Percentiles rank a stretch among this genome's conserved stretches.
Conservation (phyloP, 2,888 invertebrate species). For the Desoria tigrina region DNA sequence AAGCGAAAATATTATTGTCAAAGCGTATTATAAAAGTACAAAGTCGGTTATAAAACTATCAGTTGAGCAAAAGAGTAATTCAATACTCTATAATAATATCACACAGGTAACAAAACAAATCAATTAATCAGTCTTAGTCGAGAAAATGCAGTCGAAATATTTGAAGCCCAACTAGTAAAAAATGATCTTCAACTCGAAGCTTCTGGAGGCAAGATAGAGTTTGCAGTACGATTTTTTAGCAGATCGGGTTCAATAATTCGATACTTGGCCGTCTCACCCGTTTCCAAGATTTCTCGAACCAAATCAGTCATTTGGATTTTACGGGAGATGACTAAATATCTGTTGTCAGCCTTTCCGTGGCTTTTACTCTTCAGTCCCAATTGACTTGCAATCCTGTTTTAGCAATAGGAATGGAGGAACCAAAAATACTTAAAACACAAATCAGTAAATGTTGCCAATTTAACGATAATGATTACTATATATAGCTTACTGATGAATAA, state of each 20-base stretch:
- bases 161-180: too few relatives aligned
- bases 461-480: conserved; percentile 1
- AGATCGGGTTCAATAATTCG: conserved; percentile 55
- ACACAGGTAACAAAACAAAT: too few relatives aligned
- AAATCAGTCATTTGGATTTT: conserved; percentile 59
- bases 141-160: too few relatives aligned
- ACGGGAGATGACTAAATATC: conserved; percentile 61
- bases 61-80: too few relatives aligned
- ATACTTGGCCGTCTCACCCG: conserved; percentile 62
- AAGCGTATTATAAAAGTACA: too few relatives aligned
- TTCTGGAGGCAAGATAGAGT: too few relatives aligned
- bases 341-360: conserved; percentile 59
- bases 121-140: too few relatives aligned
- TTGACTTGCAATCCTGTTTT: conserved; percentile 56
- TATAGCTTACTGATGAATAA: conserved; percentile 56
- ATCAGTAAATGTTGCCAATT: neutral
- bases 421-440: neutral
- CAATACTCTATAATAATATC: too few relatives aligned
- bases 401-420: conserved; percentile 26
- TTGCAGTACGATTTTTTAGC: neutral
- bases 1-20: too few relatives aligned
- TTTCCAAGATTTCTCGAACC: conserved; percentile 59
- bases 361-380: conserved; percentile 61
- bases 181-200: too few relatives aligned
- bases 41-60: too few relatives aligned